Evolutionary conservation across 2,113 vertebrate species (phyloP), one percentile per base, ranked within the genome.

Genomic region (Planiliza haematocheilus): DNA sequence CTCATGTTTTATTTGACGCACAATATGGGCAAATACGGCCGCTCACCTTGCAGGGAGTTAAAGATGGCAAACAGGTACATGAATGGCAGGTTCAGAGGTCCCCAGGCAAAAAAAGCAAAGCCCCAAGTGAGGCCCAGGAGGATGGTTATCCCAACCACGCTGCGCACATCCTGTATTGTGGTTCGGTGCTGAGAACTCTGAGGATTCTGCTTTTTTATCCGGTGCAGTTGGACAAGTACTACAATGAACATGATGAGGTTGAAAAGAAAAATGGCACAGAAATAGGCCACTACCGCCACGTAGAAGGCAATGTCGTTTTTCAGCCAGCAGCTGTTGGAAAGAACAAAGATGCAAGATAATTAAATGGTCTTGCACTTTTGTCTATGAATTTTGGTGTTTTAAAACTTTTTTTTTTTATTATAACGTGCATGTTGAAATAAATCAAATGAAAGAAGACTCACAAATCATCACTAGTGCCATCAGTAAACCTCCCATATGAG

Each of bases 51-150:
- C 24, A 99, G 89, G 17, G 95, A 94, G 90, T 99, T 99, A 88
- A 97, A 97, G 87, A 99, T 96, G 74, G 96, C 89, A 68, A 99
- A 99, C 66, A 98, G 95, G 90, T 97, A 99, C 93, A 95, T 97
- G 85, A 99, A 97, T 1, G 94, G 52, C 51, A 96, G 87, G 77
- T 96, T 96, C 39, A 97, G 89, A 1, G 94, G 94, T 2, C 93
- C 96, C 95, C 95, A 97, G 16, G 97, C 96, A 58, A 99, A 98
- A 86, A 99, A 98, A 34, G 95, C 97, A 62, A 99, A 95, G 16
- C 97, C 96, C 98, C 98, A 99, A 8, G 96, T 96, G 87, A 99
- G 97, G 70, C 98, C 97, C 65, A 99, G 87, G 18, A 99, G 93
- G 75, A 98, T 84, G 0, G 96, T 97, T 53, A 99, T 94, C 30